Percentiles rank a stretch among this genome's conserved stretches.
Conservation (phyloP, 2,113 vertebrate species). For the Lophochroa leadbeateri region DNA sequence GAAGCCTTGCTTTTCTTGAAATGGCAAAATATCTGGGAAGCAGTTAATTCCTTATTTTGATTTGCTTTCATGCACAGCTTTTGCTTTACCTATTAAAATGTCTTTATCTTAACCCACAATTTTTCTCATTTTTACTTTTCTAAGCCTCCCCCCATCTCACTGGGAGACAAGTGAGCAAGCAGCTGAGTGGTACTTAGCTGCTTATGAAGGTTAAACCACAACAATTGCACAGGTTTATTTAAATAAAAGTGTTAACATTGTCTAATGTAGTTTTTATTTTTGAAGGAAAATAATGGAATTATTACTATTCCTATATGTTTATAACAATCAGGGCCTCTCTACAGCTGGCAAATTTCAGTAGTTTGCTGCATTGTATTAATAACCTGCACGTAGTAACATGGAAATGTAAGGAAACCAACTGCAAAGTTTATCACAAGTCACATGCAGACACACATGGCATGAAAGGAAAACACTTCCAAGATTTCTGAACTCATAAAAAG, state of each 20-base stretch:
- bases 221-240: background rate
- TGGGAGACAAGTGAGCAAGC: background rate
- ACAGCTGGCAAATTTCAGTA: background rate
- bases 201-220: background rate
- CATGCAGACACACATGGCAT: background rate
- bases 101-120: fast-evolving
- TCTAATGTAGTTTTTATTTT: background rate
- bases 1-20: background rate
- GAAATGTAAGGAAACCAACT: background rate
- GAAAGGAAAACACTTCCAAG: background rate
- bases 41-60: background rate
- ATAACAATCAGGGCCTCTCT: background rate
- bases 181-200: background rate
- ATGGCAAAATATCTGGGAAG: background rate
- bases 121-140: background rate
- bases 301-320: background rate
- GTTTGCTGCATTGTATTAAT: background rate
- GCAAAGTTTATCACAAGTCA: background rate
- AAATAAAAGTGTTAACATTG: background rate
- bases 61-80: background rate
- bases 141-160: background rate
- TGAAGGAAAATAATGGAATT: background rate
- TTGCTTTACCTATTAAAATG: background rate
- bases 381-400: background rate
- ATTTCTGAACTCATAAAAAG: background rate